Conservation (phyloP, 2,113 vertebrate species). For the Microtus richardsoni region DNA sequence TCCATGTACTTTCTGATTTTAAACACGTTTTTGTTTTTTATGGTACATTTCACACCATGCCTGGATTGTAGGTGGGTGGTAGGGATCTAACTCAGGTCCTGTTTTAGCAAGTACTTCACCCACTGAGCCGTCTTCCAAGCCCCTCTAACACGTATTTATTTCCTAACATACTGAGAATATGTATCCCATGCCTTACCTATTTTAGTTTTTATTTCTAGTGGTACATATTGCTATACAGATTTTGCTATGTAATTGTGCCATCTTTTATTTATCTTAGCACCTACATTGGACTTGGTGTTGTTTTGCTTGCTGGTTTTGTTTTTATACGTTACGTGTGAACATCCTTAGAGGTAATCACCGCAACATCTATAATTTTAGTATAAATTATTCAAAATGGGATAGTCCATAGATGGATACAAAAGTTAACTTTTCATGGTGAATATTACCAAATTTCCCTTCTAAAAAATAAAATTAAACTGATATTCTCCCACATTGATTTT, state of each 20-base stretch:
- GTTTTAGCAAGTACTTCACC: not conserved
- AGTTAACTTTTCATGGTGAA: constrained; percentile 6
- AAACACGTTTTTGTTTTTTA: constrained; percentile 2
- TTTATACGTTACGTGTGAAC: not conserved
- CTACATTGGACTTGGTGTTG: not conserved
- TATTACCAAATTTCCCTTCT: not conserved
- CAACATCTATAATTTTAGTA: not conserved
- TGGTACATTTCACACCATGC: not conserved
- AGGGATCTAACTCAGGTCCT: not conserved
- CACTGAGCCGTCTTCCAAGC: not conserved
- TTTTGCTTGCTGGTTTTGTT: not conserved
- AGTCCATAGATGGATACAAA: not conserved
- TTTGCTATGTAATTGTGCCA: not conserved
- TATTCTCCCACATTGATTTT: not conserved
- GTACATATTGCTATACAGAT: not conserved
- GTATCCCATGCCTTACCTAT: not conserved
- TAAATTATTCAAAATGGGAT: constrained; percentile 24
- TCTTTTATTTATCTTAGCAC: not conserved
- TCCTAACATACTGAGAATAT: constrained; percentile 10
- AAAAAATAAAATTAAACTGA: not conserved
- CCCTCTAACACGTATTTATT: not conserved
- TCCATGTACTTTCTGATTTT: not conserved
- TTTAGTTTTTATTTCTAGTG: constrained; percentile 33
- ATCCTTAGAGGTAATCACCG: not conserved
- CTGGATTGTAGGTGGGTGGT: not conserved